phyloP scores from a whole-genome alignment of 2,113 vertebrate species.

The Mohoua ochrocephala region DNA sequence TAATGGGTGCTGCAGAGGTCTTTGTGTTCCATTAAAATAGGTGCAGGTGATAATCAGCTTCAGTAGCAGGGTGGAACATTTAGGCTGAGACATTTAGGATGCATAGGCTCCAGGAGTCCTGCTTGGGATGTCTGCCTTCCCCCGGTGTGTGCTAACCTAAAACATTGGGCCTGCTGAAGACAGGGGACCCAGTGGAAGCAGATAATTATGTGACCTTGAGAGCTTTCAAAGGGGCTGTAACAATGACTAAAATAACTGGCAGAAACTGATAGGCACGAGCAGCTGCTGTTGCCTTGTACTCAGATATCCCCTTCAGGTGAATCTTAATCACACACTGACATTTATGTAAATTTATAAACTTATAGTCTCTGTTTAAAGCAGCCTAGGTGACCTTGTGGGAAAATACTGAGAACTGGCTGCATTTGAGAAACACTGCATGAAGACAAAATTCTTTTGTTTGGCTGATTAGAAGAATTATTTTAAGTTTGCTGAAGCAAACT shows the following conservation, averaged over 20 bases:
- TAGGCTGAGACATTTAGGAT: neutral
- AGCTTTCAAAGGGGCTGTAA: neutral
- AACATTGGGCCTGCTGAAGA: neutral
- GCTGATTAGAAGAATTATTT: neutral
- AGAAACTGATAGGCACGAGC: neutral
- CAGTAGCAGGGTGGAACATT: neutral
- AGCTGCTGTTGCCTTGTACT: neutral
- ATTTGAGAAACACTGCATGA: neutral
- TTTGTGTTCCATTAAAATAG: neutral
- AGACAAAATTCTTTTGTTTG: neutral
- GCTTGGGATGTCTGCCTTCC: neutral
- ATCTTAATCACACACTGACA: neutral
- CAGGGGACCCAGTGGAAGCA: neutral
- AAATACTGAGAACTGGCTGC: neutral
- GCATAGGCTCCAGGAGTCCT: fast-evolving
- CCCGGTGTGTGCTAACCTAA: neutral
- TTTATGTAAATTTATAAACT: neutral
- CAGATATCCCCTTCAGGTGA: neutral
- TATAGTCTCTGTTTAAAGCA: neutral
- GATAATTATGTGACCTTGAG: neutral
- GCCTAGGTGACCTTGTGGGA: neutral
- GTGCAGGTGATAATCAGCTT: neutral
- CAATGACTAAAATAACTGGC: neutral
- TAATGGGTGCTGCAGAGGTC: neutral
- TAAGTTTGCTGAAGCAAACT: neutral